Evolutionary conservation across 2,797 vertebrate genomes (phyloP).

Genomic region (Epinephelus awoara): DNA sequence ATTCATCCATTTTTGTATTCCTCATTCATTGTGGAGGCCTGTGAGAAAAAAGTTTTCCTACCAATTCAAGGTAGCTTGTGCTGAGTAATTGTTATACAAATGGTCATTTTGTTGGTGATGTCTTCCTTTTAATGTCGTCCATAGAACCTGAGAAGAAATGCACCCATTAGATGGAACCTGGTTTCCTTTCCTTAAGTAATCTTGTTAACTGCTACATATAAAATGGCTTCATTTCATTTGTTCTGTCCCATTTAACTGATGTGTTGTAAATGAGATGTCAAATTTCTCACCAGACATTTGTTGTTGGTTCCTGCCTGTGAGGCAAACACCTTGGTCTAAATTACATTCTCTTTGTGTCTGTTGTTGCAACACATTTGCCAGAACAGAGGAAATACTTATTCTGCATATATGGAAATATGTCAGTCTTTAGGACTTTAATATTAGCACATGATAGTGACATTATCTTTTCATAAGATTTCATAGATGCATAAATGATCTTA

Average conservation of each 20-base stretch:
- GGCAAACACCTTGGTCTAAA: neutral
- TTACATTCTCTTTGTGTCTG: neutral
- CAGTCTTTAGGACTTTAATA: neutral
- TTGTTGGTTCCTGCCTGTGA: slow-evolving; percentile 1
- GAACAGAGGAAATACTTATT: neutral
- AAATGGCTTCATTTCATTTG: neutral
- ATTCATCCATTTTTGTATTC: no score
- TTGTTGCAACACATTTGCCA: neutral
- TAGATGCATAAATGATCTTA: neutral
- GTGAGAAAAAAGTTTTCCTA: no score
- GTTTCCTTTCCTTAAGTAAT: slow-evolving; percentile 2
- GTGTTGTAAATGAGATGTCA: slow-evolving; percentile 21
- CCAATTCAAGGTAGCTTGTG: no score
- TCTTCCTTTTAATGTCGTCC: neutral
- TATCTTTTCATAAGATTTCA: neutral
- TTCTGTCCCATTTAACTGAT: neutral
- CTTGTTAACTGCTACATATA: neutral
- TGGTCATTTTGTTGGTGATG: no score
- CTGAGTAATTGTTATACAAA: no score
- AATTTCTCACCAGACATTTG: slow-evolving; percentile 12
- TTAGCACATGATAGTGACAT: neutral
- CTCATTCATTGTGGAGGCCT: no score
- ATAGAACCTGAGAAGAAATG: neutral
- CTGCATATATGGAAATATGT: no score
- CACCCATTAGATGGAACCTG: neutral